These are phyloP conservation scores for Heliconius hermathena DNA, from an alignment of 1,140 invertebrate species.

Conservation along the genomic window DNA sequence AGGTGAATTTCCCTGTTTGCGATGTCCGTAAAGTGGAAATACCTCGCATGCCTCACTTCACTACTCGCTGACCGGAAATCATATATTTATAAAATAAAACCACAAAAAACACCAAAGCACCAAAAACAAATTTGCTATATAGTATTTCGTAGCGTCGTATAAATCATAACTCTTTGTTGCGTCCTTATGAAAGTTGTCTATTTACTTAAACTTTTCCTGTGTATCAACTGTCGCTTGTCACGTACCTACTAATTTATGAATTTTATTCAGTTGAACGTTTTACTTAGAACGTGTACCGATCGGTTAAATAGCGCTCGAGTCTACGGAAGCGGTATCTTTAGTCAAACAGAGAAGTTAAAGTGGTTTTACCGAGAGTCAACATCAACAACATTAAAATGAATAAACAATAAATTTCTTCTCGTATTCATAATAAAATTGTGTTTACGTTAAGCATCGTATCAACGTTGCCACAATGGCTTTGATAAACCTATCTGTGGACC, in stretches of 20 bases:
- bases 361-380: constrained; percentile 36
- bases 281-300: constrained; percentile 23
- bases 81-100: constrained; percentile 66
- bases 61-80: constrained; percentile 59
- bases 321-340: constrained; percentile 42
- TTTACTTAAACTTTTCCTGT: constrained; percentile 44
- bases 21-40: constrained; percentile 69
- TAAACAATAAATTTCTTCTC: background rate
- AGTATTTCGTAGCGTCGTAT: constrained; percentile 42
- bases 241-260: constrained; percentile 53
- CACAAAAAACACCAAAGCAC: constrained; percentile 44
- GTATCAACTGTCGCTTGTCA: constrained; percentile 47
- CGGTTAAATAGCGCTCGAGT: constrained; percentile 27
- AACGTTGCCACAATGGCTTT: constrained; percentile 19
- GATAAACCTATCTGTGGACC: constrained; percentile 32
- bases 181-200: constrained; percentile 43
- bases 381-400: constrained; percentile 15
- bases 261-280: constrained; percentile 18
- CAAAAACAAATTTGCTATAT: constrained; percentile 56
- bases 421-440: background rate
- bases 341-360: constrained; percentile 45
- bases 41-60: constrained; percentile 57
- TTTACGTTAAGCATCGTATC: background rate
- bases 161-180: constrained; percentile 47
- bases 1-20: constrained; percentile 53